Conservation (phyloP, 1,140 invertebrate genomes). For the Papilio aristodemus region DNA sequence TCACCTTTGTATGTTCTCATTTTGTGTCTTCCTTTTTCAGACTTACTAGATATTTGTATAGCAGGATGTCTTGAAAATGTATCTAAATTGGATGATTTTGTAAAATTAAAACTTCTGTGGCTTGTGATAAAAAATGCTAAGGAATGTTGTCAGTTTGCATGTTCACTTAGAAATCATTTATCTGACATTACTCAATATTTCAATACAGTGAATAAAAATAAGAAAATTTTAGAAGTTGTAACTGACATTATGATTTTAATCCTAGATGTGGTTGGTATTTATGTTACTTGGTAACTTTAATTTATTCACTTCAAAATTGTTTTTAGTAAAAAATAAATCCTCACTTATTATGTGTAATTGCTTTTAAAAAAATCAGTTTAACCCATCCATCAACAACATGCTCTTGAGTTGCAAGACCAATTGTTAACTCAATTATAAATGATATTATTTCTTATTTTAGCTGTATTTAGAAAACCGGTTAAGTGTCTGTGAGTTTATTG, state of each 20-base stretch:
- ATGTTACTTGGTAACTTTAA: slow-evolving; percentile 15
- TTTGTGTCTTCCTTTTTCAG: slow-evolving; percentile 46
- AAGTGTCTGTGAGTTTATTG: slow-evolving; percentile 60
- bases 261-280: slow-evolving; percentile 57
- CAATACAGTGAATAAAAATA: slow-evolving; percentile 50
- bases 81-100: slow-evolving; percentile 58
- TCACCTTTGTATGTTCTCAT: slow-evolving; percentile 25
- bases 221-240: slow-evolving; percentile 63
- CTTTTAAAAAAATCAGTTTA: too few relatives aligned
- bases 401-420: too few relatives aligned
- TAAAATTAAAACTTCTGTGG: slow-evolving; percentile 57
- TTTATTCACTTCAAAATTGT: too few relatives aligned
- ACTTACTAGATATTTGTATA: slow-evolving; percentile 56
- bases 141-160: slow-evolving; percentile 56
- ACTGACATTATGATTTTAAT: slow-evolving; percentile 60
- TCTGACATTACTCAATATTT: slow-evolving; percentile 55
- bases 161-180: slow-evolving; percentile 55
- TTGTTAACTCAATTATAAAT: too few relatives aligned
- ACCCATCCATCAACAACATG: too few relatives aligned
- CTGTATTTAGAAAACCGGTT: slow-evolving; percentile 56
- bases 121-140: slow-evolving; percentile 58
- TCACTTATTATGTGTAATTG: too few relatives aligned
- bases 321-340: too few relatives aligned
- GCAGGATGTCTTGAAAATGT: slow-evolving; percentile 47
- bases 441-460: slow-evolving; percentile 49